phyloP scores from a whole-genome alignment of 1,140 invertebrate species.

The Triops longicaudatus region DNA sequence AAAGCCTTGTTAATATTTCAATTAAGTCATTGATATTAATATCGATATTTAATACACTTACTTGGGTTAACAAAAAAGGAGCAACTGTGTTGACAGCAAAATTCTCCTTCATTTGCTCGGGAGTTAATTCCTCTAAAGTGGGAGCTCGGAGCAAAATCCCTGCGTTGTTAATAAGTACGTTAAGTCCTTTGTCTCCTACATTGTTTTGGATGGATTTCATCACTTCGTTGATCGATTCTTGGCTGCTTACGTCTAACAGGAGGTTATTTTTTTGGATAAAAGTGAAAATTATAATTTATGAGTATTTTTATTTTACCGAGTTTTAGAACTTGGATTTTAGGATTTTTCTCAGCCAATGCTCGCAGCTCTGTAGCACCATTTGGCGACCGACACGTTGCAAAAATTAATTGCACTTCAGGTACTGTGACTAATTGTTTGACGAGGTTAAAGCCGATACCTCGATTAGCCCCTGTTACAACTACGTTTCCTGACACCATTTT shows the following conservation, averaged over 20 bases:
- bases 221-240: constrained; percentile 49
- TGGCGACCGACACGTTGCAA: background rate
- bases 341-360: background rate
- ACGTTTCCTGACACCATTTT: background rate
- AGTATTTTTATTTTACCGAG: background rate
- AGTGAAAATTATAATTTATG: too few species aligned
- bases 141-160: constrained; percentile 65
- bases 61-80: constrained; percentile 62
- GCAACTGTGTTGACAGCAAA: constrained; percentile 66
- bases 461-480: background rate
- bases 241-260: constrained; percentile 55
- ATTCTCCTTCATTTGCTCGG: constrained; percentile 58
- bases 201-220: constrained; percentile 44
- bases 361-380: background rate
- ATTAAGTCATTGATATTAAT: background rate
- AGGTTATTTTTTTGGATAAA: background rate
- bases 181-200: constrained; percentile 59
- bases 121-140: constrained; percentile 56
- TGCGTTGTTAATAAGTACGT: constrained; percentile 80
- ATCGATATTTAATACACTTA: background rate
- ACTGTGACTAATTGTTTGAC: background rate
- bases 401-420: background rate
- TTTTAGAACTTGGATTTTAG: background rate
- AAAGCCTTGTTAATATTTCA: background rate
- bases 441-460: background rate